phyloP scores from a whole-genome alignment of 2,113 vertebrate species.

The Charadrius vociferus region DNA sequence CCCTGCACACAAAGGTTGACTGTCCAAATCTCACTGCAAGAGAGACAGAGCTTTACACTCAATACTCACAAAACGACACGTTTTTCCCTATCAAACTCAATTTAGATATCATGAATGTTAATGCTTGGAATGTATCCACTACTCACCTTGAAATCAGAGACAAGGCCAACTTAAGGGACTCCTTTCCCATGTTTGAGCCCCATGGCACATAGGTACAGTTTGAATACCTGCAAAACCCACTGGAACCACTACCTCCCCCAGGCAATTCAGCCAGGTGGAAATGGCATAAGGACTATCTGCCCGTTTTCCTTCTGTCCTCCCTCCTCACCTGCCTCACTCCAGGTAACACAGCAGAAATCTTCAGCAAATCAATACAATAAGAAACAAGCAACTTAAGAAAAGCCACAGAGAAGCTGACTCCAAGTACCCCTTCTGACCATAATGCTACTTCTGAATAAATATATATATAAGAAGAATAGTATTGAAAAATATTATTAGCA shows the following conservation, averaged over 20 bases:
- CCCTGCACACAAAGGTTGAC: fast-evolving
- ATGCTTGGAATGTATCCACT: background rate
- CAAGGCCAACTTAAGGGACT: background rate
- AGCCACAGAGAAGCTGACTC: background rate
- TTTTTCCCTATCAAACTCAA: background rate
- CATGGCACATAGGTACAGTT: fast-evolving
- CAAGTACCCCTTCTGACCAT: fast-evolving
- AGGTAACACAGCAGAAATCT: background rate
- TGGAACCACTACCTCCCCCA: background rate
- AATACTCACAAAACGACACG: background rate
- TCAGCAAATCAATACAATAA: background rate
- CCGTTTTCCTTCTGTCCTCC: no score
- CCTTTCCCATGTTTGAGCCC: background rate
- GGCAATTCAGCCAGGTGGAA: no score
- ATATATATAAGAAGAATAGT: fast-evolving
- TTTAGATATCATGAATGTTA: background rate
- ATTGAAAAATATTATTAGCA: background rate
- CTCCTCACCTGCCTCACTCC: no score
- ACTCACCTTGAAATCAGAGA: background rate
- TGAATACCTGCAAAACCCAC: background rate
- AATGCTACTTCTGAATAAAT: background rate
- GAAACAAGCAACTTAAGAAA: background rate
- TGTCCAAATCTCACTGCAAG: background rate
- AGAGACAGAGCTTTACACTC: background rate
- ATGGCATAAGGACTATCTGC: fast-evolving